These are phyloP conservation scores for Orthosia cruda DNA, from an alignment of 2,888 invertebrate genomes.

Conservation along the genomic window DNA sequence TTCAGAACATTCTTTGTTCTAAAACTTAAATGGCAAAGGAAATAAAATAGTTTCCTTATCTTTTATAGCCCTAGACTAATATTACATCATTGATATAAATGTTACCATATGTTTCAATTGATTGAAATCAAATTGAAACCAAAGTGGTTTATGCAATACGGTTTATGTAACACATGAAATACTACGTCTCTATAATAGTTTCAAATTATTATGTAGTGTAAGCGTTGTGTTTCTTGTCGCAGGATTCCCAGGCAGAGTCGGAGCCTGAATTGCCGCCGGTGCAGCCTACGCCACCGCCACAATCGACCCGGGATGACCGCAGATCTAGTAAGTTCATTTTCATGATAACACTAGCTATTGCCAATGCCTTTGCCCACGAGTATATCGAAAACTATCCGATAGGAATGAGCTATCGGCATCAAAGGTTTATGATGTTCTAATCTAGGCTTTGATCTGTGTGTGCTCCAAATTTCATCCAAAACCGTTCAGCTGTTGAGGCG, in stretches of 20 bases:
- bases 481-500: neutral
- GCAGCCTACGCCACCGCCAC: conserved; percentile 73
- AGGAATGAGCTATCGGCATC: too few relatives aligned
- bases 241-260: conserved; percentile 89
- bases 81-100: conserved; percentile 1
- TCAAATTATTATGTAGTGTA: conserved; percentile 48
- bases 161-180: neutral
- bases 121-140: conserved; percentile 31
- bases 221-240: conserved; percentile 79
- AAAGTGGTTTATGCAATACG: conserved; percentile 7
- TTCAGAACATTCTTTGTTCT: neutral
- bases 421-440: neutral
- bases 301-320: conserved; percentile 70
- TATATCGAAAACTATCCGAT: neutral
- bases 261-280: conserved; percentile 89
- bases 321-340: conserved; percentile 72
- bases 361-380: neutral
- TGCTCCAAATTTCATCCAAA: neutral
- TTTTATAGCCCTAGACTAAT: neutral
- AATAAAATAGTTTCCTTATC: conserved; percentile 49
- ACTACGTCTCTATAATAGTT: neutral
- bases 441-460: neutral
- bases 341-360: neutral
- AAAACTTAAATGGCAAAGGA: neutral
- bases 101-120: conserved; percentile 35